These are phyloP conservation scores for Aromia moschata DNA, from an alignment of 2,888 invertebrate species.

Conservation along the genomic window DNA sequence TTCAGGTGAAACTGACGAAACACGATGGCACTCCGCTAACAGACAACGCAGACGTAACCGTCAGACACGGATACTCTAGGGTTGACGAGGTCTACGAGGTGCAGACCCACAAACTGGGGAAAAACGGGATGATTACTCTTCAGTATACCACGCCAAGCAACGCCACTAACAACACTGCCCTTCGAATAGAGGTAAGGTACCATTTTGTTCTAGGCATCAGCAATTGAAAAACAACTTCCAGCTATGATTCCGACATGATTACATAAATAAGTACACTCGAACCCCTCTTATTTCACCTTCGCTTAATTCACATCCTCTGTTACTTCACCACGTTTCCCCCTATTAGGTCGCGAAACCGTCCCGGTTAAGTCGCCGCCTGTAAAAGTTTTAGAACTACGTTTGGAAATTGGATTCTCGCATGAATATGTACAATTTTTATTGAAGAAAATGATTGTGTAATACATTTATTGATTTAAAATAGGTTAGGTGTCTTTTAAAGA, in stretches of 20 bases:
- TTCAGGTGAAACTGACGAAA: slow-evolving; percentile 73
- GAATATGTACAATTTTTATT: too few relatives aligned
- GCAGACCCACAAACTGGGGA: slow-evolving; percentile 67
- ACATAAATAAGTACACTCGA: too few relatives aligned
- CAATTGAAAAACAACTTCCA: not conserved
- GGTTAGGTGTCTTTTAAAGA: too few relatives aligned
- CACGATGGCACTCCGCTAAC: slow-evolving; percentile 77
- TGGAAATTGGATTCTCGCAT: too few relatives aligned
- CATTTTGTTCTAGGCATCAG: not conserved
- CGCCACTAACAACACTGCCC: slow-evolving; percentile 69
- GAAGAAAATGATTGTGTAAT: too few relatives aligned
- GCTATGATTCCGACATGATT: not conserved
- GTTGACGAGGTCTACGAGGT: slow-evolving; percentile 67
- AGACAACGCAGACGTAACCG: slow-evolving; percentile 67
- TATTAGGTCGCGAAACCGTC: too few relatives aligned
- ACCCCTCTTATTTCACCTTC: too few relatives aligned
- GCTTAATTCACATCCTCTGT: too few relatives aligned
- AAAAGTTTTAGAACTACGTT: too few relatives aligned
- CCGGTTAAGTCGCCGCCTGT: too few relatives aligned
- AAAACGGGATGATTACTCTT: slow-evolving; percentile 72
- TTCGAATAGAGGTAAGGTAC: slow-evolving; percentile 75
- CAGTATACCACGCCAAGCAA: slow-evolving; percentile 70
- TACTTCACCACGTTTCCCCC: too few relatives aligned
- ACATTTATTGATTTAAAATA: too few relatives aligned
- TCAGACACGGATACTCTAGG: slow-evolving; percentile 71